phyloP scores from a whole-genome alignment of 2,113 vertebrate species.

The Brienomyrus longianalis region DNA sequence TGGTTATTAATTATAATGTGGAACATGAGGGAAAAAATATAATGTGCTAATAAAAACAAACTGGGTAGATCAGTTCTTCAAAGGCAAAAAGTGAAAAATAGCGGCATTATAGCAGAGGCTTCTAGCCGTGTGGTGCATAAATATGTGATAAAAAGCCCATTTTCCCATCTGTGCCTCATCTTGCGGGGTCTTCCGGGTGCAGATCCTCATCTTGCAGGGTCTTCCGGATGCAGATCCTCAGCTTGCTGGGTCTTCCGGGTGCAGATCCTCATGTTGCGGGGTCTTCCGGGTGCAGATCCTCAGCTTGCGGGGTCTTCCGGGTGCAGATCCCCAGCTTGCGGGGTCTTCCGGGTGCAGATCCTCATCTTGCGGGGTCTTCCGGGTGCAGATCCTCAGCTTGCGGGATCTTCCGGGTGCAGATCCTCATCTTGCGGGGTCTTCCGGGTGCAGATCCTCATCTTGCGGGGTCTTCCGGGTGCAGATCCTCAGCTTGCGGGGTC shows the following conservation, averaged over 20 bases:
- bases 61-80: neutral
- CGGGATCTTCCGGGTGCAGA: neutral
- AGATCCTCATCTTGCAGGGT: neutral
- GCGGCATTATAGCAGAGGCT: neutral
- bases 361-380: neutral
- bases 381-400: neutral
- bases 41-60: conserved; percentile 8
- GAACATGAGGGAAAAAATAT: neutral
- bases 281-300: no score
- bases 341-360: no score
- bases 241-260: no score
- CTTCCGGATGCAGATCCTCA: conserved; percentile 11
- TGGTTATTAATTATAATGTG: conserved; percentile 16
- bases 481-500: no score
- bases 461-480: no score
- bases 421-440: neutral
- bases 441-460: neutral
- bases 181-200: neutral
- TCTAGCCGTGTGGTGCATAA: neutral
- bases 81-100: neutral
- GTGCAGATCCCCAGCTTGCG: no score
- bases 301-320: no score
- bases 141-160: neutral
- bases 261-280: no score
- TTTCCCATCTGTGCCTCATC: neutral